Evolutionary conservation across 1,140 invertebrate genomes (phyloP).

Genomic region (Gryllus bimaculatus): DNA sequence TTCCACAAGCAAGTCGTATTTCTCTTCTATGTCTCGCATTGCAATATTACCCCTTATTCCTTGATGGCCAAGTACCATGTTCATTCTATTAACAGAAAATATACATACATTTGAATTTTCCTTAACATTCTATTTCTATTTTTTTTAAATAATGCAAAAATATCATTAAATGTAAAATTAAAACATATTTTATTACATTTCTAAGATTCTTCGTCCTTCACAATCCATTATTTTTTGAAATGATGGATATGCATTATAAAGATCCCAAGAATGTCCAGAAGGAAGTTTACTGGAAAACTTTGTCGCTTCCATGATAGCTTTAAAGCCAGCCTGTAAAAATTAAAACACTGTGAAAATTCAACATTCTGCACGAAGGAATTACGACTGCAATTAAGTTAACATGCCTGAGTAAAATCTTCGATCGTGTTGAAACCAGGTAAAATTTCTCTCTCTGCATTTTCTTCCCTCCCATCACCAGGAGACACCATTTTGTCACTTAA

Average conservation of each 20-base stretch:
- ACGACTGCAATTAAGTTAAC: neutral
- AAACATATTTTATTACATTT: conserved; percentile 33
- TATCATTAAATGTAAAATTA: neutral
- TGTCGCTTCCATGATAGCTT: conserved; percentile 49
- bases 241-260: conserved; percentile 57
- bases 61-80: conserved; percentile 31
- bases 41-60: conserved; percentile 49
- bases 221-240: conserved; percentile 51
- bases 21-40: conserved; percentile 52
- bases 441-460: neutral
- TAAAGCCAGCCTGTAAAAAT: conserved; percentile 42
- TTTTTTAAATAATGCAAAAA: conserved; percentile 2
- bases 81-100: conserved; percentile 18
- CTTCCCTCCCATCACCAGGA: neutral
- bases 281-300: conserved; percentile 59
- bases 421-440: conserved; percentile 6
- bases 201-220: conserved; percentile 44
- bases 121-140: neutral
- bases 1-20: conserved; percentile 62
- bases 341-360: neutral
- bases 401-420: conserved; percentile 6
- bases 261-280: conserved; percentile 52
- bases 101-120: neutral
- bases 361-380: neutral
- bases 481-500: neutral